phyloP scores from a whole-genome alignment of 2,113 vertebrate genomes.

The Proteles cristata region DNA sequence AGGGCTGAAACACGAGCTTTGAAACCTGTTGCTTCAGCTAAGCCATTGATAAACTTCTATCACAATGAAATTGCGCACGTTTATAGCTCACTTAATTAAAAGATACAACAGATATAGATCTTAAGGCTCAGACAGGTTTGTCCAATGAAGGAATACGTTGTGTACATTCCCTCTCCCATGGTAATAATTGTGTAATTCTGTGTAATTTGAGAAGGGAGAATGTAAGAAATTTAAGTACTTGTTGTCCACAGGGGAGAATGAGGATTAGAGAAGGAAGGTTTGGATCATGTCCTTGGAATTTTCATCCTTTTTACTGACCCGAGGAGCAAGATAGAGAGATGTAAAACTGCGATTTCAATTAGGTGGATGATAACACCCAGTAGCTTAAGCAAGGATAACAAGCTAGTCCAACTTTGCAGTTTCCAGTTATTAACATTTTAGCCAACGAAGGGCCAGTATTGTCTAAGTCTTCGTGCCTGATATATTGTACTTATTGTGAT shows the following conservation, averaged over 20 bases:
- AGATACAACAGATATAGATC: background rate
- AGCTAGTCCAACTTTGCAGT: background rate
- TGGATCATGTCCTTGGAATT: background rate
- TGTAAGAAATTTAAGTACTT: background rate
- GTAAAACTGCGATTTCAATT: background rate
- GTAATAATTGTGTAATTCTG: background rate
- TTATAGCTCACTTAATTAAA: background rate
- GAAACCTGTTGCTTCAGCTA: background rate
- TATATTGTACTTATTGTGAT: constrained; percentile 65
- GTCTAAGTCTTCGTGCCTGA: background rate
- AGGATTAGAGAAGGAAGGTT: background rate
- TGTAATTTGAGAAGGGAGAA: background rate
- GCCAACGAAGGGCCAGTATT: constrained; percentile 43
- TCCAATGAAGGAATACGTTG: background rate
- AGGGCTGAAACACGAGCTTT: background rate
- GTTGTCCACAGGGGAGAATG: background rate
- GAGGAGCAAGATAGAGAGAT: background rate
- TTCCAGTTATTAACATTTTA: constrained; percentile 27
- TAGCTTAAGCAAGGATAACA: background rate
- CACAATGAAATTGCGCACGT: background rate
- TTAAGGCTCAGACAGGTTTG: background rate
- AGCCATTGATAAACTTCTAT: background rate
- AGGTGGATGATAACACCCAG: background rate
- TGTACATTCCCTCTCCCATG: background rate
- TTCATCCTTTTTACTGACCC: background rate